Conservation (phyloP, 2,797 vertebrate species). For the Leptoclinus maculatus region DNA sequence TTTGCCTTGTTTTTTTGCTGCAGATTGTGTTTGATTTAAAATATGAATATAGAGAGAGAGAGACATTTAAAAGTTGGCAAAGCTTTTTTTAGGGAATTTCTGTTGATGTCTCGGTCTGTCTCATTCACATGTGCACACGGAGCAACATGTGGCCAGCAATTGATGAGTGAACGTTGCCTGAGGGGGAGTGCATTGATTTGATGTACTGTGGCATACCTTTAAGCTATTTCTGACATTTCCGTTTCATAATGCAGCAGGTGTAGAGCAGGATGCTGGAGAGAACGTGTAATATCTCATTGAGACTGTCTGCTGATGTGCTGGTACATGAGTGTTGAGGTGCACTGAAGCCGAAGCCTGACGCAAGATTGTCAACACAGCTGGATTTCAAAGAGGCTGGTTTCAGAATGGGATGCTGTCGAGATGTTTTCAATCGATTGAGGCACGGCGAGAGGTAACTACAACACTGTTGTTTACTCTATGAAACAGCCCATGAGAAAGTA, state of each 20-base stretch:
- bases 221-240: slow-evolving; percentile 39
- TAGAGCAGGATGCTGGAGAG: slow-evolving; percentile 22
- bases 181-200: slow-evolving; percentile 40
- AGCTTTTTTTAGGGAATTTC: not conserved
- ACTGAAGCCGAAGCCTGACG: slow-evolving; percentile 47
- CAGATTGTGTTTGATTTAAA: not conserved
- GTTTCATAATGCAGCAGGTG: slow-evolving; percentile 48
- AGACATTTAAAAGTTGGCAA: not conserved
- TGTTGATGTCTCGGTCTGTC: not conserved
- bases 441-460: not conserved
- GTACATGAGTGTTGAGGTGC: slow-evolving; percentile 48
- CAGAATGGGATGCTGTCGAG: slow-evolving; percentile 27
- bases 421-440: slow-evolving; percentile 1
- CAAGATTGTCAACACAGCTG: slow-evolving; percentile 64
- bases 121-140: not conserved
- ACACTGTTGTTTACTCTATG: not conserved
- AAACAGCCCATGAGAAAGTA: not conserved
- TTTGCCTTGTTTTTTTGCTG: not conserved
- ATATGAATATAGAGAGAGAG: too few species aligned
- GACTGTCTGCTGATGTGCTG: slow-evolving; percentile 54
- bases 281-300: slow-evolving; percentile 34
- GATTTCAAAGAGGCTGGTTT: slow-evolving; percentile 53
- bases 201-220: slow-evolving; percentile 39
- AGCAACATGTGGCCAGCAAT: slow-evolving; percentile 36
- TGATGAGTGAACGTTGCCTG: slow-evolving; percentile 28